Evolutionary conservation across 2,113 vertebrate species (phyloP), one percentile per base, ranked within the genome.

Genomic region (Cavia porcellus): DNA sequence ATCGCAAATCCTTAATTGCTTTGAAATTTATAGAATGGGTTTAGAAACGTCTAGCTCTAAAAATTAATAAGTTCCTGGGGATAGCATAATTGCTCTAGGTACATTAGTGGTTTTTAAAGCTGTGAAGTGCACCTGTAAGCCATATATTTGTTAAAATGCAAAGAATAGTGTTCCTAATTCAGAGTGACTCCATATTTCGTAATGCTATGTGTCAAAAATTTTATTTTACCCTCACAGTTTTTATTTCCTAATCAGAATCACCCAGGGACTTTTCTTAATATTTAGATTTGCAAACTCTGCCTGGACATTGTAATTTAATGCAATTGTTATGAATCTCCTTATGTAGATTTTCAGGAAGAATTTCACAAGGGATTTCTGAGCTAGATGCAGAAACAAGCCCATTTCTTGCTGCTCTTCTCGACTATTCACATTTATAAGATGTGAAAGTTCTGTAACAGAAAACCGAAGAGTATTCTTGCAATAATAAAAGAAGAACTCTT

Each of bases 1-100:
- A 95, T 79, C 25, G 84, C 14, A 52, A 89, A 79, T 84, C 5
- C 14, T 96, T 92, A 96, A 95, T 90, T 94, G n/a, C 35, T 90
- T 94, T 96, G 50, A 83, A 96, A 82, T 92, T 86, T 61, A 84
- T 42, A 89, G 28, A 5, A 86, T 72, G 12, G 6, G 24, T 91
- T 93, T 74, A 85, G 68, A 94, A 96, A 77, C 90, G 92, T 25
- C 13, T 93, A 80, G 15, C 38, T 75, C 22, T 52, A 80, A 94
- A 83, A 93, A 95, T 55, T 89, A 84, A 70, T 82, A 94, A 89
- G 68, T 92, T 86, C 11, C 32, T 83, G 12, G 14, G 4, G 28
- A 87, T n/a, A 80, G 11, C 28, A 75, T 95, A 89, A 94, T 94
- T 92, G 47, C 28, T 83, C 57, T 25, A 84, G 14, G 11, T 14